Evolutionary conservation across 1,140 invertebrate species (phyloP).

Genomic region (Zaprionus kolodkinae): DNA sequence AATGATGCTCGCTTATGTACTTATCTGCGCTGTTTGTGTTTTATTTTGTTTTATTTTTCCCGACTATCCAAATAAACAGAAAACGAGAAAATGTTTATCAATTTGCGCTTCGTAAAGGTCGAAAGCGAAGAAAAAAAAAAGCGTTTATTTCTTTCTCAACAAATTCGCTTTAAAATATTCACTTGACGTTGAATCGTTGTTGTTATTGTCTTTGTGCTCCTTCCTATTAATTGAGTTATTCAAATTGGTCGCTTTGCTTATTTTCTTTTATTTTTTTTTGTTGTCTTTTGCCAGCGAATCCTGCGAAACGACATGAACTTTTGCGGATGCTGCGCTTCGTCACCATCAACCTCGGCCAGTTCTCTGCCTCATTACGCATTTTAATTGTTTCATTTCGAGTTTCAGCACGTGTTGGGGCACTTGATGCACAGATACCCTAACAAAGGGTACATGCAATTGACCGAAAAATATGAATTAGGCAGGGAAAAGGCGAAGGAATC

Average conservation of each 20-base stretch:
- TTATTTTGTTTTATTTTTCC: constrained; percentile 29
- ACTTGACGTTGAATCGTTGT: constrained; percentile 23
- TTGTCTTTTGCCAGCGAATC: not conserved
- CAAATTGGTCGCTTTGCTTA: constrained; percentile 43
- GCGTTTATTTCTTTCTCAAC: too few species aligned
- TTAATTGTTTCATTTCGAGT: constrained; percentile 65
- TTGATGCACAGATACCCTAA: constrained; percentile 5
- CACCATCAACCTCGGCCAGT: constrained; percentile 14
- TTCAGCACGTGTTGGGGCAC: constrained; percentile 9
- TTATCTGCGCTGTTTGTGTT: not conserved
- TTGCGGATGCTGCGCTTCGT: constrained; percentile 11
- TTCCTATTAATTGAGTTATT: constrained; percentile 69
- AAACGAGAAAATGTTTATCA: constrained; percentile 29
- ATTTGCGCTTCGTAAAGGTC: constrained; percentile 20
- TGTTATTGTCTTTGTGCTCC: constrained; percentile 31
- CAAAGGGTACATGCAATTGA: too few species aligned
- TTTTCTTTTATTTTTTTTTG: not conserved
- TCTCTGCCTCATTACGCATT: constrained; percentile 44
- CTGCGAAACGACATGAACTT: not conserved
- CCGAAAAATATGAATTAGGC: too few species aligned
- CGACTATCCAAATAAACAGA: constrained; percentile 7
- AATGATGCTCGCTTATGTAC: constrained; percentile 9
- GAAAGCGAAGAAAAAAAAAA: too few species aligned
- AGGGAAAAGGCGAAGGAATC: too few species aligned
- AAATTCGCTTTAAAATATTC: constrained; percentile 36